Evolutionary conservation across 2,888 invertebrate species (phyloP), one percentile per base, ranked within the genome.

Genomic region (Catotricha subobsoleta): DNA sequence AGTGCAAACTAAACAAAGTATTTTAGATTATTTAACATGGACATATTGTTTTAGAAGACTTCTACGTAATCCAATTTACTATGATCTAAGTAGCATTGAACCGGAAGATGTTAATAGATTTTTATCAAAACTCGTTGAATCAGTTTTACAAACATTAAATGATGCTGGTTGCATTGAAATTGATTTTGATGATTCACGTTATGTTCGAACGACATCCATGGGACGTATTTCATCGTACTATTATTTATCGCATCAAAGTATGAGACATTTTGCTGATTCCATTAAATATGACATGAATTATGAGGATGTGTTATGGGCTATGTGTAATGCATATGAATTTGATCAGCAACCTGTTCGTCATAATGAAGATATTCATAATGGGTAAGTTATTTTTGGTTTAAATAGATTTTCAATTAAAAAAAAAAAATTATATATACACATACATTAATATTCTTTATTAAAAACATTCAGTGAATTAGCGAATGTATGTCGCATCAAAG

Each of bases 11-110:
- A 91, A 87, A 56, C 86, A 90, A 57, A 86, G 91, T 50, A 82
- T 92, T 38, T 67, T 98, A 43, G 95, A 98, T 62, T 99, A 98
- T 65, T 68, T 98, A 48, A 94, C 97, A 0, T 98, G 95, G 84
- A 99, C 98, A 0, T 99, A 92, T 56, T 92, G 97, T 67, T 98
- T 94, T 67, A 69, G 95, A 40, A 70, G 95, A 15, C 65, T 97
- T 5, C 62, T 94, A 41, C 81, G 84, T 54, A 97, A 97, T 70
- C 97, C 97, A 0, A 72, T 79, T 0, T 94, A 87, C 58, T 94
- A 94, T 57, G 76, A 81, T 45, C 61, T 94, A 44, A 78, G 81
- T 34, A 73, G 73, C 23, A 54, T 77, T 12, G 80, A 83, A 44
- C 71, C 77, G 0, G 65, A 69, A 33, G 69, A 72, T 43, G 65